A percentile compares a stretch with the other conserved stretches of the same genome.
Conservation (phyloP, 2,888 invertebrate genomes). For the Lissocephala sabroskyi region DNA sequence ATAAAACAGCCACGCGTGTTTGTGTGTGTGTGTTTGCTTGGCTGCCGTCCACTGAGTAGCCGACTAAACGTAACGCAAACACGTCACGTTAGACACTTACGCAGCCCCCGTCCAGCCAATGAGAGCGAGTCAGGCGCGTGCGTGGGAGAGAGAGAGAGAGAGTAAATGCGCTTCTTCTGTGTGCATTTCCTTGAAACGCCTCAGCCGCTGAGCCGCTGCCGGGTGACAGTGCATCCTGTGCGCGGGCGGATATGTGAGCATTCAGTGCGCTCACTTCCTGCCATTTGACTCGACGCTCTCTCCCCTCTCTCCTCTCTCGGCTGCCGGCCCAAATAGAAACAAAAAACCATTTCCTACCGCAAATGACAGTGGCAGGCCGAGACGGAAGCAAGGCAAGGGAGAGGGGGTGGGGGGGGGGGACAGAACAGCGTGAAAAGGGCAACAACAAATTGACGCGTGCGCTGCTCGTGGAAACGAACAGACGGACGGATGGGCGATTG, state of each 20-base stretch:
- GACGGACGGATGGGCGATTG: background rate
- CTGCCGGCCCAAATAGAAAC: conserved; percentile 50
- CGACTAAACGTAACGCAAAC: conserved; percentile 14
- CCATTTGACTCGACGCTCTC: conserved; percentile 44
- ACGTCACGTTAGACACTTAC: conserved; percentile 45
- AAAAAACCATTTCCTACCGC: conserved; percentile 49
- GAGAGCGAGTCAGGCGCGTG: conserved; percentile 11
- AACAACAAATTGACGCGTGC: conserved; percentile 34
- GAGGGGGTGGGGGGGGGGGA: too few relatives aligned
- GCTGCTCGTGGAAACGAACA: conserved; percentile 27
- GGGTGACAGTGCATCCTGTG: conserved; percentile 58
- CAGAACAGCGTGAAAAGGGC: conserved; percentile 5
- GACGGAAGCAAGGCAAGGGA: conserved; percentile 8
- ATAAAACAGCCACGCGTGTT: background rate
- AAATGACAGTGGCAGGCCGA: conserved; percentile 4
- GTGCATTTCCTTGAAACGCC: conserved; percentile 44
- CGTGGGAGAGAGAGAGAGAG: background rate
- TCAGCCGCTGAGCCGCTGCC: too few relatives aligned
- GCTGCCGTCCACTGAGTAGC: conserved; percentile 57
- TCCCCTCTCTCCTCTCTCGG: too few relatives aligned
- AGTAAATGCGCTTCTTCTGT: too few relatives aligned
- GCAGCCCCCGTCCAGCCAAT: conserved; percentile 20
- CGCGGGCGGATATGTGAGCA: conserved; percentile 56
- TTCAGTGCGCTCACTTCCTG: conserved; percentile 58
- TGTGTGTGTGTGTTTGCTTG: too few relatives aligned